A percentile compares a stretch with the other conserved stretches of the same genome.
Evolutionary conservation across 1,140 invertebrate genomes (phyloP).

Genomic region (Drosophila baimaii): DNA sequence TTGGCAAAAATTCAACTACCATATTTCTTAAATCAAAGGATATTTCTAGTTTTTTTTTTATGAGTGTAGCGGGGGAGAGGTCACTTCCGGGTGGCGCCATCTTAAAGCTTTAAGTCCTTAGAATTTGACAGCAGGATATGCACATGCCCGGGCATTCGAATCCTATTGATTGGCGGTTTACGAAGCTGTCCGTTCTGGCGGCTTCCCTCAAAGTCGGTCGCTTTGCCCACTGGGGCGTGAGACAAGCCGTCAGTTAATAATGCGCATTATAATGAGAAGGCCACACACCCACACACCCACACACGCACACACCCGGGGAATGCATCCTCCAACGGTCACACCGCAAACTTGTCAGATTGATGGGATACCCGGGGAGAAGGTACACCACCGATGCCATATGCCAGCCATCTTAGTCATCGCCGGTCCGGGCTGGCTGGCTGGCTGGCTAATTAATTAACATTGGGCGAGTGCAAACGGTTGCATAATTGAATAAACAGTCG

Average conservation of each 20-base stretch:
- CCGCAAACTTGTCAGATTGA: constrained; percentile 11
- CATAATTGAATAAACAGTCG: constrained; percentile 25
- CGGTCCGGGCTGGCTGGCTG: too few relatives aligned
- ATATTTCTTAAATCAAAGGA: too few relatives aligned
- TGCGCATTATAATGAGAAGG: constrained; percentile 56
- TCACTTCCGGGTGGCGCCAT: constrained; percentile 2
- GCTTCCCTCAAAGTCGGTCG: constrained; percentile 35
- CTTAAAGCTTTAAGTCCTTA: constrained; percentile 40
- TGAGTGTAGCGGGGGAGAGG: neutral
- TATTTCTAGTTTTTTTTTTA: too few relatives aligned
- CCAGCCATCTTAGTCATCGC: neutral
- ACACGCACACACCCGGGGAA: too few relatives aligned
- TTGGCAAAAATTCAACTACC: too few relatives aligned
- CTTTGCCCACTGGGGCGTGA: constrained; percentile 52
- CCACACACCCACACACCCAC: too few relatives aligned
- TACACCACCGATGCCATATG: constrained; percentile 4
- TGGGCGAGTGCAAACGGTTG: constrained; percentile 1
- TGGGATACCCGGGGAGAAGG: neutral
- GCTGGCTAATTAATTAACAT: constrained; percentile 38
- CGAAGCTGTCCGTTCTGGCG: constrained; percentile 11
- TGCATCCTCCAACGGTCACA: constrained; percentile 8
- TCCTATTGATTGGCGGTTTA: constrained; percentile 51
- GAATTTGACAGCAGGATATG: neutral
- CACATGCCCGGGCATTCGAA: neutral
- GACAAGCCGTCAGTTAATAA: constrained; percentile 58